Evolutionary conservation across 2,113 vertebrate species (phyloP), one percentile per base, ranked within the genome.

Genomic region (Aphyosemion australe): DNA sequence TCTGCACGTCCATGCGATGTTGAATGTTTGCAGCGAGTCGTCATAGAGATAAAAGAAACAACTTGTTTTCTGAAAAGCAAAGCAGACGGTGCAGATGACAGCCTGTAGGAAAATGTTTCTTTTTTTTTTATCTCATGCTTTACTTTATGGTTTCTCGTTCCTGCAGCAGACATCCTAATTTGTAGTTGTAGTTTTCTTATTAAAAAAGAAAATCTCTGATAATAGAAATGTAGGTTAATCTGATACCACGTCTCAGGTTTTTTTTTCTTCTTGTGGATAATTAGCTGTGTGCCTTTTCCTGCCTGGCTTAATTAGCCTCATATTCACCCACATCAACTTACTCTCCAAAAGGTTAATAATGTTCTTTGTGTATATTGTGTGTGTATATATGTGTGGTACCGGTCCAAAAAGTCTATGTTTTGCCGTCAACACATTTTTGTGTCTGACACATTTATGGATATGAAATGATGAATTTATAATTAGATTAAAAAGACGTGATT

Each of bases 271-370:
- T n/a, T 43, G 45, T 20, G 46, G 39, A 66, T 87, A 85, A 81
- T 88, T 76, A 83, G 75, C 73, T 66, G 14, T 63, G 61, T 76
- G 68, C 49, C 54, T 71, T 84, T 70, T 76, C 39, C 65, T 42
- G 37, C 52, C 64, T 78, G 54, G 53, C 73, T 78, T 82, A 84
- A 87, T 85, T 84, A 85, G 64, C 73, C 63, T 80, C 31, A 46
- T 61, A 75, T 55, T 82, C 78, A 74, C 56, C 65, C 72, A 69
- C 69, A 81, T 67, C 8, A 31, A 62, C 64, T 69, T 45, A 15
- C n/a, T 79, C 41, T 52, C 57, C 45, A 41, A 75, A 78, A 83
- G 79, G 73, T 86, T 84, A 78, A 84, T 84, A 51, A 67, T 77
- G 66, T 72, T 73, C 39, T 46, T 0, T 53, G 41, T 61, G 54